These are phyloP conservation scores for Odontocerum albicorne DNA, from an alignment of 2,888 invertebrate species.

Conservation along the genomic window DNA sequence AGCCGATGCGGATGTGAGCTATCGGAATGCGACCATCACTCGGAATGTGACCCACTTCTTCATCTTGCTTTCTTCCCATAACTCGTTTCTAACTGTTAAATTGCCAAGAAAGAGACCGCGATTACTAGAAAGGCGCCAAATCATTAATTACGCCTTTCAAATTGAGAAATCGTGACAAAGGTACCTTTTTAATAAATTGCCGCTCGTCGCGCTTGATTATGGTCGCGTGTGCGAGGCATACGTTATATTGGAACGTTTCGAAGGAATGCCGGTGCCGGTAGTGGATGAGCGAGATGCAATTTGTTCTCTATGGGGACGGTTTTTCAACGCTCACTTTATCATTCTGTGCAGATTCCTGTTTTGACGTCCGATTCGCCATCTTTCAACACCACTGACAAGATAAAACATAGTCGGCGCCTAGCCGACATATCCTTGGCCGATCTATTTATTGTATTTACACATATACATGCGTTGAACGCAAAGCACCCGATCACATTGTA, in stretches of 20 bases:
- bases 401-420: too few species aligned
- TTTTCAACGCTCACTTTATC: not conserved
- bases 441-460: too few species aligned
- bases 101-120: too few species aligned
- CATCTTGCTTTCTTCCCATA: conserved; percentile 20
- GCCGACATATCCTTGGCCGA: not conserved
- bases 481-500: too few species aligned
- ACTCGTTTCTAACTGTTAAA: not conserved
- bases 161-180: not conserved
- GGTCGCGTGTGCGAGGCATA: not conserved
- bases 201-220: not conserved
- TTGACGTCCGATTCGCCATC: not conserved
- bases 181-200: not conserved
- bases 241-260: not conserved
- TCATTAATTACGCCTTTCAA: too few species aligned
- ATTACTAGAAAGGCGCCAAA: too few species aligned
- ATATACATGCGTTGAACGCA: too few species aligned
- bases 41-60: conserved; percentile 34
- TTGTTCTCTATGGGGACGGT: not conserved
- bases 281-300: not conserved
- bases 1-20: conserved; percentile 19
- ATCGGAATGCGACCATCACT: conserved; percentile 23
- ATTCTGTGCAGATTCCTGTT: too few species aligned
- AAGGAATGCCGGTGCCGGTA: not conserved
- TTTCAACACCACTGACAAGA: not conserved